phyloP scores from a whole-genome alignment of 2,797 vertebrate genomes.

The Loris lydekkerianus region DNA sequence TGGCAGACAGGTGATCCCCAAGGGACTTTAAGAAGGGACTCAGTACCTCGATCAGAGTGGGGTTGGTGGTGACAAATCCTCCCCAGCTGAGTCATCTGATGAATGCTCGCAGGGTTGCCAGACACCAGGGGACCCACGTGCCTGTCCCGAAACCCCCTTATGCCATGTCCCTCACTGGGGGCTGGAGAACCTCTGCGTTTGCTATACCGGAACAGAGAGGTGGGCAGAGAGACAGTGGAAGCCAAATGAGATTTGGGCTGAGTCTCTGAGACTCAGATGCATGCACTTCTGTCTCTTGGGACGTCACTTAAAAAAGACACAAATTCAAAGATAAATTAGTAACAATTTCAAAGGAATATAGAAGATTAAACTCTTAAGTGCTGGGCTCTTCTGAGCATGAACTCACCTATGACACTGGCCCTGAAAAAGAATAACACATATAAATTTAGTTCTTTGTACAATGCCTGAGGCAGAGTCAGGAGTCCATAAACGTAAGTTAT shows the following conservation, averaged over 20 bases:
- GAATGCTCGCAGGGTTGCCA: neutral
- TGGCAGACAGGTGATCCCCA: neutral
- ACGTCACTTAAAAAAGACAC: neutral
- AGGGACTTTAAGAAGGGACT: neutral
- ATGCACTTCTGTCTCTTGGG: neutral
- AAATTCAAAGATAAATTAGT: slow-evolving; percentile 13
- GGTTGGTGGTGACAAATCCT: neutral
- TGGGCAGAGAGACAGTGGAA: neutral
- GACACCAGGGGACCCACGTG: neutral
- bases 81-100: neutral
- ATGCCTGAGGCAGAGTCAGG: neutral
- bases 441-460: neutral
- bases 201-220: accelerated
- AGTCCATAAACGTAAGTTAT: neutral
- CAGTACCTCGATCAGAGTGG: neutral
- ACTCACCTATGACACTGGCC: neutral
- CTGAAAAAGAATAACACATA: neutral
- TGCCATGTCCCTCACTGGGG: neutral
- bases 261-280: neutral
- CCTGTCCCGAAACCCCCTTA: neutral
- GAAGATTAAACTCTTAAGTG: neutral
- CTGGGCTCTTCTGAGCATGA: neutral
- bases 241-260: neutral
- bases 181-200: neutral
- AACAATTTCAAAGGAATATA: neutral